Conservation (phyloP, 2,113 vertebrate species). For the Bambusicola thoracicus region DNA sequence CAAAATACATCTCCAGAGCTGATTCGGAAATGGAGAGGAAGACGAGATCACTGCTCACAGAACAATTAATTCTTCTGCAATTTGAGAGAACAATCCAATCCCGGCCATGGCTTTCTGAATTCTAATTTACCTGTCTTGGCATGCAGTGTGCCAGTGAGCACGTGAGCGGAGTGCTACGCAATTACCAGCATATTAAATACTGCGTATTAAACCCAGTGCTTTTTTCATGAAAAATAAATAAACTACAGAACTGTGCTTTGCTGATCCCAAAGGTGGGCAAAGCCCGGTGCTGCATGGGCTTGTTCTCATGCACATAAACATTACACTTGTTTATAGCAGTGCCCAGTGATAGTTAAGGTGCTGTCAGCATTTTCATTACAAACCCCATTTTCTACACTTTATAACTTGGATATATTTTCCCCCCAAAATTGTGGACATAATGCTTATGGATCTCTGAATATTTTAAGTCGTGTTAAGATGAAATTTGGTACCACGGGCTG, state of each 20-base stretch:
- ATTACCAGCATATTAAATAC: not conserved
- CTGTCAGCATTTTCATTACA: conserved; percentile 56
- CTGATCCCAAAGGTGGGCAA: conserved; percentile 25
- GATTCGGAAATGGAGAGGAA: not conserved
- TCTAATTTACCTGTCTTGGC: not conserved
- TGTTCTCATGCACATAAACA: conserved; percentile 14
- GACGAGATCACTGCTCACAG: not conserved
- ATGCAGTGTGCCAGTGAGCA: not conserved
- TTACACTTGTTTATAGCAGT: conserved; percentile 30
- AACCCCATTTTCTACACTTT: conserved; percentile 47
- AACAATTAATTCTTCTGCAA: not conserved
- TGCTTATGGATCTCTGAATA: conserved; percentile 35
- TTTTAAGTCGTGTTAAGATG: conserved; percentile 13
- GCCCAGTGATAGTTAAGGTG: conserved; percentile 3
- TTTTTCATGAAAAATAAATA: not conserved
- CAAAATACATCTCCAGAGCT: not conserved
- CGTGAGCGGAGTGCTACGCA: not conserved
- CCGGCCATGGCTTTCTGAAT: not conserved
- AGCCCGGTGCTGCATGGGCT: not conserved
- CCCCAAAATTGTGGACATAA: not conserved
- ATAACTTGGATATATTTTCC: not conserved
- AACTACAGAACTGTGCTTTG: not conserved
- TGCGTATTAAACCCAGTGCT: not conserved
- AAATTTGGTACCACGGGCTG: conserved; percentile 43
- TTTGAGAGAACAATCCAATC: not conserved